These are phyloP conservation scores for Folsomia manolachei DNA, from an alignment of 2,888 invertebrate species.

Conservation along the genomic window DNA sequence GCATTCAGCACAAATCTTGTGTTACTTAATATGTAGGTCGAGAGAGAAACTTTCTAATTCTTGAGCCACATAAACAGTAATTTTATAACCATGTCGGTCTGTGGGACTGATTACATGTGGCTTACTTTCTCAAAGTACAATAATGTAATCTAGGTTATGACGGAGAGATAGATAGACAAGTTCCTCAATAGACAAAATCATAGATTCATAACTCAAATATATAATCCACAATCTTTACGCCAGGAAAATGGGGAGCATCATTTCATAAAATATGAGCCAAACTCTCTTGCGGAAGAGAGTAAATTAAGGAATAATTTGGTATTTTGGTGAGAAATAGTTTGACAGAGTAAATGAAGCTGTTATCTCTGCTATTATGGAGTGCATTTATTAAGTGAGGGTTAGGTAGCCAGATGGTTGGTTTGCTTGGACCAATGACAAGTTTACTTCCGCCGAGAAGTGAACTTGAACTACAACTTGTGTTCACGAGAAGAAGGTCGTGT, in stretches of 20 bases:
- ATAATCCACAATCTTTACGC: too few species aligned
- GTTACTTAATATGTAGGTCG: constrained; percentile 41
- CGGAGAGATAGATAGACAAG: not conserved
- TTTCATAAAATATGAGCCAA: not conserved
- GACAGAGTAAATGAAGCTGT: not conserved
- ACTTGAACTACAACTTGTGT: constrained; percentile 18
- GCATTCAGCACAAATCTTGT: constrained; percentile 18
- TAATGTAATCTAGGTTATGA: constrained; percentile 13
- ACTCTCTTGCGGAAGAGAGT: not conserved
- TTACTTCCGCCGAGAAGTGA: constrained; percentile 12
- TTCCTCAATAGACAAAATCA: too few species aligned
- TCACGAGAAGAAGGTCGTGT: constrained; percentile 3
- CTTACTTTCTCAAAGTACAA: constrained; percentile 15
- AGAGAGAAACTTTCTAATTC: constrained; percentile 40
- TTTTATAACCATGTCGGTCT: constrained; percentile 14
- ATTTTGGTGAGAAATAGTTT: not conserved
- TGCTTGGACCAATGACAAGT: not conserved
- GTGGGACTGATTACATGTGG: constrained; percentile 17
- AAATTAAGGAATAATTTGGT: not conserved
- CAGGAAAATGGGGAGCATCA: too few species aligned
- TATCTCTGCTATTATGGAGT: not conserved
- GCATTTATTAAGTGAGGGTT: too few species aligned
- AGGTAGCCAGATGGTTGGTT: not conserved
- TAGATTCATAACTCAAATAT: too few species aligned
- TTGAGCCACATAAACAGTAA: constrained; percentile 7